Conservation (phyloP, 1,140 invertebrate genomes). For the Ptiloglossa arizonensis region DNA sequence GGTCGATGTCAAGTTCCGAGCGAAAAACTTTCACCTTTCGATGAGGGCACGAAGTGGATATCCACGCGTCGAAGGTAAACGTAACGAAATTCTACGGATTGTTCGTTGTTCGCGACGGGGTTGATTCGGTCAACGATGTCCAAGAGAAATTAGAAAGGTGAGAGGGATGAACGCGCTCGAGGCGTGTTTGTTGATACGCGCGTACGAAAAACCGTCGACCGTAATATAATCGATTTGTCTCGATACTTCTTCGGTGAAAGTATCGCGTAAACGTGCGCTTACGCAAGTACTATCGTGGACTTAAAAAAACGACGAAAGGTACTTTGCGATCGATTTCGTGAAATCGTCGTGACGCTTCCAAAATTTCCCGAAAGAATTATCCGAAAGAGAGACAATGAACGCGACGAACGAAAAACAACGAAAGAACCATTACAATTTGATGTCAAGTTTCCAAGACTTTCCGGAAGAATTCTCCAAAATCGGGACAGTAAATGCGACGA, state of each 20-base stretch:
- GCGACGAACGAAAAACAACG: too few relatives aligned
- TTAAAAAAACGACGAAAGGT: neutral
- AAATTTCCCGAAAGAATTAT: neutral
- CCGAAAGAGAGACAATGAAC: neutral
- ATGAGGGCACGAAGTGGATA: neutral
- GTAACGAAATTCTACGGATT: neutral
- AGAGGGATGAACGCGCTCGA: too few relatives aligned
- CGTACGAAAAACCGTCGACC: neutral
- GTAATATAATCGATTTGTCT: neutral
- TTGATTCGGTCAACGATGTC: too few relatives aligned
- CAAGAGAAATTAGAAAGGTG: neutral
- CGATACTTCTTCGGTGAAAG: neutral
- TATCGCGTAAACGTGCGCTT: neutral
- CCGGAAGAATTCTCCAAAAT: neutral
- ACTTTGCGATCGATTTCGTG: neutral
- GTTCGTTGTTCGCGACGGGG: too few relatives aligned
- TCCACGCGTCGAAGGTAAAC: neutral
- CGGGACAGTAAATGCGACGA: neutral
- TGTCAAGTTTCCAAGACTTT: neutral
- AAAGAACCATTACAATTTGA: too few relatives aligned
- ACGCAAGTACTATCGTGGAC: neutral
- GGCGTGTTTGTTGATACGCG: neutral
- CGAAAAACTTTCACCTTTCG: slow-evolving; percentile 2
- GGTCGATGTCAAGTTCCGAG: slow-evolving; percentile 1
- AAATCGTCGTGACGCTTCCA: too few relatives aligned